Conservation (phyloP, 2,888 invertebrate genomes). For the Drosophila affinis region DNA sequence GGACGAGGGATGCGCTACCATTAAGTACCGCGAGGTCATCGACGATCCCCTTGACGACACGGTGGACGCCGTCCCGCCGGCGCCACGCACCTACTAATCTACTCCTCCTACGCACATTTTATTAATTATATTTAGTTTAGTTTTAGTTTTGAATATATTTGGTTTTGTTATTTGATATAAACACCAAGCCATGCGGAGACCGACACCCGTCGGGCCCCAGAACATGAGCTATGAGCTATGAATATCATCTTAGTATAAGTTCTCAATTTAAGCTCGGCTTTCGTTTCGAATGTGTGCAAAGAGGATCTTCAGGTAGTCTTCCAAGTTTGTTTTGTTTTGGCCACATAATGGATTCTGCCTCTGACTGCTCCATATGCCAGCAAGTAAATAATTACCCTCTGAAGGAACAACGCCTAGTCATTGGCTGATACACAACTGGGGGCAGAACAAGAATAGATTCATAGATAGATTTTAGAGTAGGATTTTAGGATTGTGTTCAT, state of each 20-base stretch:
- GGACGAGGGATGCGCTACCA: constrained; percentile 90
- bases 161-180: neutral
- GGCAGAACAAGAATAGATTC: neutral
- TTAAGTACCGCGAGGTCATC: constrained; percentile 96
- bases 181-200: neutral
- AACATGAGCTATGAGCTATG: no score
- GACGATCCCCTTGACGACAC: constrained; percentile 95
- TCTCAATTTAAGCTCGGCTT: no score
- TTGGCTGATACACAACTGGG: neutral
- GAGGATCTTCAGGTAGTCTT: neutral
- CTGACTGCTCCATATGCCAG: constrained; percentile 12
- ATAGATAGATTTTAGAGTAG: neutral
- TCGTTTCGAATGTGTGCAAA: no score
- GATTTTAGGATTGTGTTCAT: neutral
- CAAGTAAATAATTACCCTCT: constrained; percentile 34
- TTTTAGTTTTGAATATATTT: no score
- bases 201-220: no score
- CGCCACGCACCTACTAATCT: constrained; percentile 94
- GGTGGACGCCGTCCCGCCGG: constrained; percentile 93
- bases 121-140: no score
- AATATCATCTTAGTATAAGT: no score
- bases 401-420: neutral
- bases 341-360: neutral
- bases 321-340: neutral
- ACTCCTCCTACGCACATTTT: constrained; percentile 68